Base-by-base conservation (phyloP, 2,113 vertebrate genomes). In the Rhombomys opimus region DNA sequence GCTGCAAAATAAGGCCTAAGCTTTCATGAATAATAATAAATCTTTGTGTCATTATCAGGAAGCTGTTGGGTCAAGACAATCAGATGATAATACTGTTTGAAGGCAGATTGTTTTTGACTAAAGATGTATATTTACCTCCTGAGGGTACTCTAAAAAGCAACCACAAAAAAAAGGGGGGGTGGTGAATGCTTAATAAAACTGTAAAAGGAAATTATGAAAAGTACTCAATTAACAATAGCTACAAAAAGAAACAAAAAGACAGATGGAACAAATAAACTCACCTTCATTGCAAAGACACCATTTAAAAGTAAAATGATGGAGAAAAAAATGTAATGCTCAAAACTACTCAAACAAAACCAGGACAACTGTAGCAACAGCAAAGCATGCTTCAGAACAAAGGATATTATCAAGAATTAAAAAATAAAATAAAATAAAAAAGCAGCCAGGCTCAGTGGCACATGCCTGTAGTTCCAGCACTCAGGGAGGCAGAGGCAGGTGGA, bases 121-220 rank as follows among this genome's bases (percentile, higher is more conserved):
- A 75, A 90, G 59, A 88, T 68, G 32, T 54, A 38, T 38, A 82
- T 65, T 59, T 32, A 38, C 20, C 59, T 5, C 72, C 25, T 57
- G 8, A 54, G 35, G 54, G 81, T 50, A 38, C 23, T 38, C 25
- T 59, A 50, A 77, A 82, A 80, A 81, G 54, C 59, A 65, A 13
- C 41, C 87, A 70, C 35, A 32, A 14, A 81, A 75, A 89, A 20
- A 20, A 80, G 61, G 38, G 41, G 41, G 41, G 41, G 41, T 3
- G 41, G 41, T n/a, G 46, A 91, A 46, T 86, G 86, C 63, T 85
- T 76, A 59, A 38, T 91, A 78, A 50, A 76, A 38, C 78, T 50
- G 73, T 78, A 38, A 93, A 85, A 80, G 27, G 22, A 57, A 89
- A 72, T 77, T 82, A 89, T 46, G 72, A 46, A 88, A 88, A 76